Conservation (phyloP, 2,113 vertebrate species). For the Macheiramphus alcinus region DNA sequence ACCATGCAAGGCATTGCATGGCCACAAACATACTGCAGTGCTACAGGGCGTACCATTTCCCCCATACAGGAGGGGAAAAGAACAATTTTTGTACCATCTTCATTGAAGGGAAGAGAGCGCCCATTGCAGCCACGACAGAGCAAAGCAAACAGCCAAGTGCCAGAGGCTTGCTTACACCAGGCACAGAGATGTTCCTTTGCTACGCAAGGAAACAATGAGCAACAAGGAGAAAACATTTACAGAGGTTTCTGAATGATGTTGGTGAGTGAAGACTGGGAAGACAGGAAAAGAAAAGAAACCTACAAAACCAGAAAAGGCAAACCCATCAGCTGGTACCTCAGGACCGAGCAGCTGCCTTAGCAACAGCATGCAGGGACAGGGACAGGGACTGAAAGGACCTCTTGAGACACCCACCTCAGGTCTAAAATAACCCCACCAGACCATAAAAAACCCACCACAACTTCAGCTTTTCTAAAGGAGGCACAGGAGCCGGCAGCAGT, state of each 20-base stretch:
- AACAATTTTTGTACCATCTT: not conserved
- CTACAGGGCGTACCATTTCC: rapidly evolving
- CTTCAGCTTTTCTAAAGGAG: not conserved
- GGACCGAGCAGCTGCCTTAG: rapidly evolving
- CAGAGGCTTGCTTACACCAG: not conserved
- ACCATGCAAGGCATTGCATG: rapidly evolving
- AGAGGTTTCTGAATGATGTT: not conserved
- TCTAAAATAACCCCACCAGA: not conserved
- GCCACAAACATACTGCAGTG: not conserved
- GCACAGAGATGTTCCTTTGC: not conserved
- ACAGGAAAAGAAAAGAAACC: not conserved
- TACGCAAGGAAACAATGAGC: not conserved
- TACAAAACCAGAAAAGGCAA: not conserved
- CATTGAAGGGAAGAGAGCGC: not conserved
- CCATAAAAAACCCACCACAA: not conserved
- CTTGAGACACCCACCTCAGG: not conserved
- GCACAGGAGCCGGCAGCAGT: not conserved
- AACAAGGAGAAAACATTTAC: not conserved
- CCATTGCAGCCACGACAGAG: not conserved
- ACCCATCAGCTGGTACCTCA: not conserved
- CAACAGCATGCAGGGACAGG: rapidly evolving
- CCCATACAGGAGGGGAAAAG: not conserved
- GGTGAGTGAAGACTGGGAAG: not conserved
- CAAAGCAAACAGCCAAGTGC: not conserved
- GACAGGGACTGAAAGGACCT: not conserved